Evolutionary conservation across 2,888 invertebrate genomes (phyloP).

Genomic region (Lasioglossum leucozonium): DNA sequence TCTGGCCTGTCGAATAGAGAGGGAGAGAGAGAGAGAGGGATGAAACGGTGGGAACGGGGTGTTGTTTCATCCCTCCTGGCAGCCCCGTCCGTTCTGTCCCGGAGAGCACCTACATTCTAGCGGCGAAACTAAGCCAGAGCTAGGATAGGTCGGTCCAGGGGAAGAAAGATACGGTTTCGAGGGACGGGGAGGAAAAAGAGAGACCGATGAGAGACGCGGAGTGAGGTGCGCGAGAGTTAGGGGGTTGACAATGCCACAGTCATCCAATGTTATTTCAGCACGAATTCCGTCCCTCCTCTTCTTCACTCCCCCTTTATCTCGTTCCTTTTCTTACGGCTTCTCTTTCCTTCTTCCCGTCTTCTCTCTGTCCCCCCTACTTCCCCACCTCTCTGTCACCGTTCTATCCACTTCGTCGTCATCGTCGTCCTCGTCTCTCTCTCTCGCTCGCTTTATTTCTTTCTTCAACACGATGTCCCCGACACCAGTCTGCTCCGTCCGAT

Average conservation of each 20-base stretch:
- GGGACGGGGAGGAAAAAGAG: neutral
- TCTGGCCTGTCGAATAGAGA: slow-evolving; percentile 44
- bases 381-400: slow-evolving; percentile 23
- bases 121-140: slow-evolving; percentile 68
- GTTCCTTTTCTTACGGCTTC: slow-evolving; percentile 65
- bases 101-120: slow-evolving; percentile 61
- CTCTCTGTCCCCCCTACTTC: slow-evolving; percentile 1
- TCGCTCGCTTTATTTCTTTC: too few species aligned
- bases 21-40: slow-evolving; percentile 64
- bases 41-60: slow-evolving; percentile 76
- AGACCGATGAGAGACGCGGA: slow-evolving; percentile 14
- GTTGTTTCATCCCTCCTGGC: slow-evolving; percentile 82
- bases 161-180: slow-evolving; percentile 55
- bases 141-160: slow-evolving; percentile 75
- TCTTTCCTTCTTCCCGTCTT: slow-evolving; percentile 14
- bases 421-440: slow-evolving; percentile 39
- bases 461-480: slow-evolving; percentile 63
- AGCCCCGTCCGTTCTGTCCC: slow-evolving; percentile 68
- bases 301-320: slow-evolving; percentile 68
- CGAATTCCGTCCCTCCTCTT: slow-evolving; percentile 77
- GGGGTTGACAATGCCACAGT: slow-evolving; percentile 82
- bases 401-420: slow-evolving; percentile 29
- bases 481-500: slow-evolving; percentile 75
- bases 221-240: slow-evolving; percentile 56
- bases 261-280: slow-evolving; percentile 82